phyloP scores from a whole-genome alignment of 2,888 invertebrate genomes.

The Microdon myrmicae region DNA sequence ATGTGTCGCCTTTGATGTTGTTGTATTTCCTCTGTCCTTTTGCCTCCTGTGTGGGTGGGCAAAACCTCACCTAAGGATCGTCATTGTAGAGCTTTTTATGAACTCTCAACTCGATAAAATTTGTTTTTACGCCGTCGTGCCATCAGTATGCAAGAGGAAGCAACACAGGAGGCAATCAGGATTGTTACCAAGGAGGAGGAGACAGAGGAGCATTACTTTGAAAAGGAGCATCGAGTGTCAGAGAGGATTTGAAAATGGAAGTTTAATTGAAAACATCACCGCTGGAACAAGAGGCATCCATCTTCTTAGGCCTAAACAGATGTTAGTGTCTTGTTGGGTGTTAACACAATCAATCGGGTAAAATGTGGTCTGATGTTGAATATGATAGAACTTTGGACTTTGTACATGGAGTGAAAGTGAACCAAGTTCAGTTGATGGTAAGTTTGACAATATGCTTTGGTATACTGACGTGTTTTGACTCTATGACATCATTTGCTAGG shows the following conservation, averaged over 20 bases:
- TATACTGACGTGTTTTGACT: too few relatives aligned
- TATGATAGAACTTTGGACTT: too few relatives aligned
- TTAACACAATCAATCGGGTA: too few relatives aligned
- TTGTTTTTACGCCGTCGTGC: conserved; percentile 37
- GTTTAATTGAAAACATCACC: conserved; percentile 33
- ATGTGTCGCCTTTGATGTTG: conserved; percentile 4
- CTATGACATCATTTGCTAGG: too few relatives aligned
- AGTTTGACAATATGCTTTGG: too few relatives aligned
- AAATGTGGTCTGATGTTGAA: too few relatives aligned
- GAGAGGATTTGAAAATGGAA: conserved; percentile 38
- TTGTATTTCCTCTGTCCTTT: not conserved
- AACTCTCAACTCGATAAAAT: conserved; percentile 41
- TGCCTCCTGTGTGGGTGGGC: not conserved
- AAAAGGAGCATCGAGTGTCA: conserved; percentile 29
- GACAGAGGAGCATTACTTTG: conserved; percentile 26
- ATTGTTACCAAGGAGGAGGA: conserved; percentile 1
- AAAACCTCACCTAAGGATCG: too few relatives aligned
- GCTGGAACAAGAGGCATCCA: not conserved
- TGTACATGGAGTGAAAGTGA: too few relatives aligned
- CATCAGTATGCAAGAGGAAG: conserved; percentile 19
- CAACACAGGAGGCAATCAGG: conserved; percentile 14
- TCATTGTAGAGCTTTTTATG: conserved; percentile 47
- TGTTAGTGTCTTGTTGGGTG: not conserved
- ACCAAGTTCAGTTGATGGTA: too few relatives aligned
- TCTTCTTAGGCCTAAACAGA: not conserved